A percentile compares a stretch with the other conserved stretches of the same genome.
These are phyloP conservation scores for Suricata suricatta DNA, from an alignment of 2,113 vertebrate species.

Conservation along the genomic window DNA sequence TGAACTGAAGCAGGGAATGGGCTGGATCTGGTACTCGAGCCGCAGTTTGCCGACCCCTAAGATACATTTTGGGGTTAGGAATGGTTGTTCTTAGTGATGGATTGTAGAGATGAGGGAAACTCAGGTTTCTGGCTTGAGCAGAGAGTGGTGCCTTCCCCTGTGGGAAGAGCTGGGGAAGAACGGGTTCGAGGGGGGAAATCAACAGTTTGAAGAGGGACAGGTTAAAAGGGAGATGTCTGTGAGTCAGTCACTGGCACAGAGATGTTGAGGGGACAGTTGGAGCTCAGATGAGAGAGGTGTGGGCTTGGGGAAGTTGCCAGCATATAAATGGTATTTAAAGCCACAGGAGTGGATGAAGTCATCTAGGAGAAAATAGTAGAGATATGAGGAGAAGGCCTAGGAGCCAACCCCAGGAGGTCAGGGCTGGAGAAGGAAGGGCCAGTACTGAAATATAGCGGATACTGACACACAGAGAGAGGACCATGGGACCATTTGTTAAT, in stretches of 20 bases:
- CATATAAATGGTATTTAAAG: slow-evolving; percentile 5
- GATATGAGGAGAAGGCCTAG: not conserved
- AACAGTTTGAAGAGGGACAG: not conserved
- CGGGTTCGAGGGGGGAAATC: not conserved
- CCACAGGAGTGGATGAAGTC: slow-evolving; percentile 3
- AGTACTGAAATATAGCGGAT: not conserved
- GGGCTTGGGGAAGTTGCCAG: not conserved
- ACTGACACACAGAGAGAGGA: not conserved
- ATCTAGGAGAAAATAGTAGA: slow-evolving; percentile 19
- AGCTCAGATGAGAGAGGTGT: slow-evolving; percentile 1
- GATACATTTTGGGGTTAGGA: not conserved
- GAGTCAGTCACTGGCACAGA: not conserved
- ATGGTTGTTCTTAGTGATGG: not conserved
- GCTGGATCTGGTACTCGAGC: not conserved
- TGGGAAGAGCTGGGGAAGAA: not conserved
- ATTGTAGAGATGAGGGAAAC: not conserved
- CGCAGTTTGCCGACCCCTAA: not conserved
- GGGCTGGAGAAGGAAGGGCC: not conserved
- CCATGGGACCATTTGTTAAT: not conserved
- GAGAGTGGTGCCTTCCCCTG: not conserved
- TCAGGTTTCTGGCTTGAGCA: not conserved
- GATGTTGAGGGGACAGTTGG: not conserved
- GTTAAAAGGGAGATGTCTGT: not conserved
- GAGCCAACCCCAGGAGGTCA: not conserved
- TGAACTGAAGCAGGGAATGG: not conserved